Percentiles rank a stretch among this genome's conserved stretches.
Evolutionary conservation across 2,797 vertebrate species (phyloP).

Genomic region (Manis crassicaudata): DNA sequence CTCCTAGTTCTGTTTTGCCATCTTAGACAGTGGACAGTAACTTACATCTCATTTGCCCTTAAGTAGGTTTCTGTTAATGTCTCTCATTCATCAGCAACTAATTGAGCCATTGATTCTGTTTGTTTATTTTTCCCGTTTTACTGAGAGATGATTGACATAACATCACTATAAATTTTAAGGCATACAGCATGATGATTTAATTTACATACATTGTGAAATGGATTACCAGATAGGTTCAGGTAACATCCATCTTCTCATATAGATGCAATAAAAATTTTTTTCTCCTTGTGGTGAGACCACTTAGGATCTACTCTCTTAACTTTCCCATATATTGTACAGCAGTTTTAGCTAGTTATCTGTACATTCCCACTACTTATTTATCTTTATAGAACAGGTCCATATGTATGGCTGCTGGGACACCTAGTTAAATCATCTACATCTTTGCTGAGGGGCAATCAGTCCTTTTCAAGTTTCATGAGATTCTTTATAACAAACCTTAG

Average conservation of each 20-base stretch:
- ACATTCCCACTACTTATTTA: not conserved
- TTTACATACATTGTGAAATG: not conserved
- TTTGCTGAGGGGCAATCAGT: not conserved
- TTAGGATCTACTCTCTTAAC: not conserved
- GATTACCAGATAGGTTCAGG: not conserved
- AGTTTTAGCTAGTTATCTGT: not conserved
- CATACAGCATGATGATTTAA: not conserved
- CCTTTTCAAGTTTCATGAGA: conserved; percentile 13
- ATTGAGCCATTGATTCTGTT: not conserved
- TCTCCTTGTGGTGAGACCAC: not conserved
- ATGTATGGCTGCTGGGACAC: not conserved
- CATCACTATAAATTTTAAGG: not conserved
- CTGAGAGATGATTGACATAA: not conserved
- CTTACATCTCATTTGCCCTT: not conserved
- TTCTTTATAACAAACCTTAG: not conserved
- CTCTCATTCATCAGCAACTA: conserved; percentile 1
- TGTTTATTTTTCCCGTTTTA: not conserved
- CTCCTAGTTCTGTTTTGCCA: not conserved
- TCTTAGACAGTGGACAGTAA: not conserved
- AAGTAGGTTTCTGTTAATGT: not conserved
- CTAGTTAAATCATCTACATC: not conserved
- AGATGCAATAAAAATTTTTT: not conserved
- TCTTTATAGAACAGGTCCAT: not conserved
- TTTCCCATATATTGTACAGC: not conserved
- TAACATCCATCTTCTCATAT: not conserved